A percentile compares a stretch with the other conserved stretches of the same genome.
Conservation (phyloP, 2,797 vertebrate genomes). For the Sandelia bainsii region DNA sequence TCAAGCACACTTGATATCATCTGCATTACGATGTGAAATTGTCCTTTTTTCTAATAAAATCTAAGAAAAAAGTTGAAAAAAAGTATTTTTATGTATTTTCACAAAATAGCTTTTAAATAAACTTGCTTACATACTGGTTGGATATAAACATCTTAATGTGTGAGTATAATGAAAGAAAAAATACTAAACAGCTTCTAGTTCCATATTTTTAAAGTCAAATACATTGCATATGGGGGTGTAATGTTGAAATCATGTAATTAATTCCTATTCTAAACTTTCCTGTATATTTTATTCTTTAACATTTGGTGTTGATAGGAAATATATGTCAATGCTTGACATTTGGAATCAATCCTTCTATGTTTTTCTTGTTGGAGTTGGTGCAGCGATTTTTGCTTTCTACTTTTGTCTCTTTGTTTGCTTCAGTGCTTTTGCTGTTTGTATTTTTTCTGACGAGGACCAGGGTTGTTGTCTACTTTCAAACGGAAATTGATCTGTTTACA, state of each 20-base stretch:
- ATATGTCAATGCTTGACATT: conserved; percentile 95
- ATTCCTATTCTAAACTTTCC: conserved; percentile 95
- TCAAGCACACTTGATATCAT: conserved; percentile 99
- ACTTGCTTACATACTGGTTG: conserved; percentile 96
- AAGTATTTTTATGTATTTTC: conserved; percentile 99
- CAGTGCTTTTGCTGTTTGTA: conserved; percentile 80
- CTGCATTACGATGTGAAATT: conserved; percentile 96
- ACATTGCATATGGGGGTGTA: conserved; percentile 89
- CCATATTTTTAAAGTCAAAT: conserved; percentile 97
- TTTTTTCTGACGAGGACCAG: conserved; percentile 78
- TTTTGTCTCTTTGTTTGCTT: conserved; percentile 76
- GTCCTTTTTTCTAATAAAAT: conserved; percentile 90
- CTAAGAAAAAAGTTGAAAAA: conserved; percentile 84
- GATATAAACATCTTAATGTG: conserved; percentile 87
- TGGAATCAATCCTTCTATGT: conserved; percentile 92
- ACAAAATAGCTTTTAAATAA: conserved; percentile 99
- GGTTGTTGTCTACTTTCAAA: conserved; percentile 72
- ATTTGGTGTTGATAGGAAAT: conserved; percentile 97
- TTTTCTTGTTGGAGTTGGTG: conserved; percentile 87
- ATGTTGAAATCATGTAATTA: conserved; percentile 94
- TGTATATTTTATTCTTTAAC: conserved; percentile 98
- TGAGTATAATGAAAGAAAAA: conserved; percentile 83
- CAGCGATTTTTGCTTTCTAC: conserved; percentile 61
- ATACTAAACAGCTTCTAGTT: conserved; percentile 88
- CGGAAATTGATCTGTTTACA: conserved; percentile 77